Conservation (phyloP, 2,888 invertebrate genomes). For the Anaspis maculata region DNA sequence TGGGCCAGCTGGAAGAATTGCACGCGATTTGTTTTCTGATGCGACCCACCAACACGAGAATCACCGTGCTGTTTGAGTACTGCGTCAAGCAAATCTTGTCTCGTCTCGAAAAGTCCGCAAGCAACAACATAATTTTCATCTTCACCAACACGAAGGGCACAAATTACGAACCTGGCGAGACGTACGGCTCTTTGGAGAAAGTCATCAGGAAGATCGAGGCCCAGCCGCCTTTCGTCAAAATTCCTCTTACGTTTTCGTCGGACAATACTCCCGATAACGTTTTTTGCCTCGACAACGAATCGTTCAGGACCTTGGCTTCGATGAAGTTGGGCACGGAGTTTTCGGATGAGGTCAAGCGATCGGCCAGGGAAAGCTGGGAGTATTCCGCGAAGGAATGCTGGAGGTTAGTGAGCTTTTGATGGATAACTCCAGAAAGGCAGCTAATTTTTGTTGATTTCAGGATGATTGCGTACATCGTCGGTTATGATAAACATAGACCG, state of each 20-base stretch:
- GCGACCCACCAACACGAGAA: constrained; percentile 29
- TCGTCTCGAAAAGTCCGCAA: constrained; percentile 32
- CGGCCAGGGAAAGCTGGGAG: constrained; percentile 23
- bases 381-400: constrained; percentile 23
- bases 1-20: constrained; percentile 26
- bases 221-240: constrained; percentile 24
- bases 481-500: background rate
- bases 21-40: constrained; percentile 33
- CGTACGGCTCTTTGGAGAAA: constrained; percentile 22
- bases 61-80: constrained; percentile 31
- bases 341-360: constrained; percentile 7
- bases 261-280: constrained; percentile 29
- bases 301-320: constrained; percentile 31
- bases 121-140: constrained; percentile 34
- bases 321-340: constrained; percentile 23
- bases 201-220: constrained; percentile 22
- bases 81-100: constrained; percentile 34
- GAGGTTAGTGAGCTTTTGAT: no score
- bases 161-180: constrained; percentile 31
- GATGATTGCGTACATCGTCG: constrained; percentile 1
- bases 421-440: no score
- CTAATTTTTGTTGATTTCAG: no score
- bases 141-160: constrained; percentile 31
- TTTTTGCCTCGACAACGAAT: constrained; percentile 37
- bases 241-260: constrained; percentile 21